phyloP scores from a whole-genome alignment of 2,888 invertebrate genomes.

The Eucera pruinosa region DNA sequence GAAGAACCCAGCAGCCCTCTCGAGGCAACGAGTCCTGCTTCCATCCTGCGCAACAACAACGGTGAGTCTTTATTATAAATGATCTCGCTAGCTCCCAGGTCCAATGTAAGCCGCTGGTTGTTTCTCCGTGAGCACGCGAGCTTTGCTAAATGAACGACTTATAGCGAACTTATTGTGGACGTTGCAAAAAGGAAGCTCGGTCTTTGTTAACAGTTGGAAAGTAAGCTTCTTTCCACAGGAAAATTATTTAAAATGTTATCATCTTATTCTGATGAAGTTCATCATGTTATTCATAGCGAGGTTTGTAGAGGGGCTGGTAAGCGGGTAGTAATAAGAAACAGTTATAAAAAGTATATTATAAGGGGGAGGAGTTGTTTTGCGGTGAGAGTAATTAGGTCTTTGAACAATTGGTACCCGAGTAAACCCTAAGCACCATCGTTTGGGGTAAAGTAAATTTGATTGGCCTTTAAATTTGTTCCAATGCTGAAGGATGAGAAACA shows the following conservation, averaged over 20 bases:
- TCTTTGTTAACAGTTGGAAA: neutral
- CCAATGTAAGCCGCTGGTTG: conserved; percentile 48
- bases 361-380: neutral
- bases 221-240: too few species aligned
- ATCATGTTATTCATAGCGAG: neutral
- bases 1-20: conserved; percentile 83
- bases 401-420: neutral
- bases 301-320: neutral
- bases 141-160: conserved; percentile 13
- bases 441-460: too few species aligned
- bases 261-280: neutral
- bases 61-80: conserved; percentile 77
- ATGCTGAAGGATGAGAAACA: too few species aligned
- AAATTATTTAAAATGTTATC: neutral
- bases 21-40: conserved; percentile 83
- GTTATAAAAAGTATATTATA: neutral
- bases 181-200: neutral
- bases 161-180: conserved; percentile 4
- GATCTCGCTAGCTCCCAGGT: conserved; percentile 31
- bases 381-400: neutral
- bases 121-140: conserved; percentile 14
- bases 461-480: too few species aligned
- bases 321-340: neutral
- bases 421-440: too few species aligned
- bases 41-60: conserved; percentile 83